Conservation (phyloP, 2,113 vertebrate species). For the Leptobrachium ailaonicum region DNA sequence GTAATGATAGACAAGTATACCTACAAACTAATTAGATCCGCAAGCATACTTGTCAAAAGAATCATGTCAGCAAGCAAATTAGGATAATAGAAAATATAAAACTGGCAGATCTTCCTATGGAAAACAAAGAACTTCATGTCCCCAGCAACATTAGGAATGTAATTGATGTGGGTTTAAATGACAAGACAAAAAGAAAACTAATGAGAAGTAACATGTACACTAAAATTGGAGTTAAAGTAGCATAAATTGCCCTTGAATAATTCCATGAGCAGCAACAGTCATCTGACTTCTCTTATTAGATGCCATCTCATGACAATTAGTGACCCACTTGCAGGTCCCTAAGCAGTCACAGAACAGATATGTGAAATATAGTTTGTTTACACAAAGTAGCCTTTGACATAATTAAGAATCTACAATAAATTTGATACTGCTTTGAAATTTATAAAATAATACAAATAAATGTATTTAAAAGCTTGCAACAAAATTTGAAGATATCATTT, state of each 20-base stretch:
- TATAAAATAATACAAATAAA: not conserved
- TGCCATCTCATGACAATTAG: conserved; percentile 37
- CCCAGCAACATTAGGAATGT: conserved; percentile 43
- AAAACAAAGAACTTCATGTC: conserved; percentile 47
- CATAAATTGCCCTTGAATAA: conserved; percentile 44
- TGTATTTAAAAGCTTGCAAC: not conserved
- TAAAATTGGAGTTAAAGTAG: conserved; percentile 34
- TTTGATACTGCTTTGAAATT: not conserved
- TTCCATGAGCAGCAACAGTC: conserved; percentile 19
- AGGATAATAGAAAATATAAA: conserved; percentile 46
- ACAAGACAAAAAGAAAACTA: conserved; percentile 48
- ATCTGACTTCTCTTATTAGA: conserved; percentile 40
- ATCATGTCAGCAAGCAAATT: conserved; percentile 46
- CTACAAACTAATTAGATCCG: conserved; percentile 48
- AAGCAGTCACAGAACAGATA: conserved; percentile 15
- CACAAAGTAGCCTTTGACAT: not conserved
- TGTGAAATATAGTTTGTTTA: conserved; percentile 29
- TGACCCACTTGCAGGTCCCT: conserved; percentile 40
- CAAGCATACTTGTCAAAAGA: conserved; percentile 48
- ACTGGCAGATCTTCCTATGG: conserved; percentile 43
- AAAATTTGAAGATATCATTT: too few relatives aligned
- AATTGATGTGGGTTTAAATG: conserved; percentile 49
- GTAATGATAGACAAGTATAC: conserved; percentile 50
- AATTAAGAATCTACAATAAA: conserved; percentile 2
- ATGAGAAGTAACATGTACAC: conserved; percentile 46